Evolutionary conservation across 1,140 invertebrate genomes (phyloP).

Genomic region (Sesamia nonagrioides): DNA sequence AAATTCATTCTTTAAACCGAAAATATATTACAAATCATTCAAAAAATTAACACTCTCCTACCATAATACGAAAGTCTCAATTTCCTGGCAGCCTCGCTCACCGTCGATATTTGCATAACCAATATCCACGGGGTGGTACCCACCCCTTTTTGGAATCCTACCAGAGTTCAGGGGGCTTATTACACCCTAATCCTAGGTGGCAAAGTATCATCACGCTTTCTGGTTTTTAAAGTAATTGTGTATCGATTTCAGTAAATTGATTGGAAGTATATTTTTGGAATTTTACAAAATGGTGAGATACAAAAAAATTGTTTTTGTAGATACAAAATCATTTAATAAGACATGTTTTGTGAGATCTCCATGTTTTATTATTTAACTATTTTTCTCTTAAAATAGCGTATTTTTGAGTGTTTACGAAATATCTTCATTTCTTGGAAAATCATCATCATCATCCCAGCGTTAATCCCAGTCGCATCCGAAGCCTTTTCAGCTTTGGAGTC

Average conservation of each 20-base stretch:
- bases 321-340: too few relatives aligned
- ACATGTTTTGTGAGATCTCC: too few relatives aligned
- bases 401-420: too few relatives aligned
- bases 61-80: slow-evolving; percentile 25
- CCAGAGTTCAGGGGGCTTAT: not conserved
- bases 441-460: too few relatives aligned
- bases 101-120: slow-evolving; percentile 45
- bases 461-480: too few relatives aligned
- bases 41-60: slow-evolving; percentile 32
- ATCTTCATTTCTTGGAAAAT: too few relatives aligned
- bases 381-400: too few relatives aligned
- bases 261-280: not conserved
- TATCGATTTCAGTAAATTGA: not conserved
- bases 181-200: slow-evolving; percentile 39
- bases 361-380: too few relatives aligned
- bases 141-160: not conserved
- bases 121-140: slow-evolving; percentile 39
- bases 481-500: too few relatives aligned
- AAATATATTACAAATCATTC: slow-evolving; percentile 27
- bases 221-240: not conserved
- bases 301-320: too few relatives aligned
- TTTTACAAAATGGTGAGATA: too few relatives aligned
- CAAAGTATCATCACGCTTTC: slow-evolving; percentile 15
- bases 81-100: slow-evolving; percentile 39
- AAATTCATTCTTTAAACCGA: not conserved